A percentile compares a stretch with the other conserved stretches of the same genome.
phyloP scores from a whole-genome alignment of 2,888 invertebrate genomes.

The Lasius platythorax region DNA sequence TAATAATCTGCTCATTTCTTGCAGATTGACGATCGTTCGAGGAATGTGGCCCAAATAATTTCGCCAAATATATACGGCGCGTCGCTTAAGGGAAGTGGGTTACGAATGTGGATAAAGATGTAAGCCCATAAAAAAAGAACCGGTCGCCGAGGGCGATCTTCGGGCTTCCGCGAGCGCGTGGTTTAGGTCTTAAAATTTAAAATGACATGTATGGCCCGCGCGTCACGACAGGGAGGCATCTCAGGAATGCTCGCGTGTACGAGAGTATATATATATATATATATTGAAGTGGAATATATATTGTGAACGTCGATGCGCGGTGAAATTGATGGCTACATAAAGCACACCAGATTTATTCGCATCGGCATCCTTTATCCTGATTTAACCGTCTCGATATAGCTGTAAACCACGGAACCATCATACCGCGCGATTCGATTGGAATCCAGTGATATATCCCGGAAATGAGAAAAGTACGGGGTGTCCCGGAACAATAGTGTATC shows the following conservation, averaged over 20 bases:
- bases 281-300: too few species aligned
- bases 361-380: constrained; percentile 1
- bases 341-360: not conserved
- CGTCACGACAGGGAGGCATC: not conserved
- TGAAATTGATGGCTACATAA: constrained; percentile 1
- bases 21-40: not conserved
- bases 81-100: constrained; percentile 68
- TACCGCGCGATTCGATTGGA: not conserved
- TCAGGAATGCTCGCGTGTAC: constrained; percentile 16
- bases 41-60: constrained; percentile 63
- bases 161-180: constrained; percentile 8
- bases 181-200: constrained; percentile 1
- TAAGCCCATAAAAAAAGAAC: constrained; percentile 59
- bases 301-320: not conserved
- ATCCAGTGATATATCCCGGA: not conserved
- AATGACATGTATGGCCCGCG: not conserved
- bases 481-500: not conserved
- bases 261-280: not conserved
- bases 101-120: constrained; percentile 68
- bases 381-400: not conserved
- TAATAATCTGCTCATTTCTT: not conserved
- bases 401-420: constrained; percentile 3
- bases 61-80: constrained; percentile 75
- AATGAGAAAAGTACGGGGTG: not conserved
- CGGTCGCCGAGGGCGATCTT: constrained; percentile 56